These are phyloP conservation scores for Rhynchonycteris naso DNA, from an alignment of 2,797 vertebrate species.

Conservation along the genomic window DNA sequence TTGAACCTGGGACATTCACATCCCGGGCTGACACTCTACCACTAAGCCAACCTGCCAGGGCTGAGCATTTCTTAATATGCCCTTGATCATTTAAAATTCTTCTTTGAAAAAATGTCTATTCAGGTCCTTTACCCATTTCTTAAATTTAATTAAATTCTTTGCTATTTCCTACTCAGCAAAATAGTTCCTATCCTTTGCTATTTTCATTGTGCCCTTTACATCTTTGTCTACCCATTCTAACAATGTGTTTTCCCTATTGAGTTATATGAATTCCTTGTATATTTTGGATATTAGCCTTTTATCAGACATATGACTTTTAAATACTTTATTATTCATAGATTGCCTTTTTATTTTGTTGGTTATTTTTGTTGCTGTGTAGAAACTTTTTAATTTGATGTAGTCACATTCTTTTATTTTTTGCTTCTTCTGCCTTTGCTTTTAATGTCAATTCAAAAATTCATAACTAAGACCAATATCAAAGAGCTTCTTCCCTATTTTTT, in stretches of 20 bases:
- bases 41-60: too few relatives aligned
- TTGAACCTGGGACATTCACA: too few relatives aligned
- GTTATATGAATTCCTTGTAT: not conserved
- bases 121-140: not conserved
- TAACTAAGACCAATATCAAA: not conserved
- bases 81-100: not conserved
- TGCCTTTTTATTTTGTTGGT: not conserved
- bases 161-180: not conserved
- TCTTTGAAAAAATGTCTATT: not conserved
- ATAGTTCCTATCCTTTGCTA: rapidly evolving
- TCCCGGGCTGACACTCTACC: too few relatives aligned
- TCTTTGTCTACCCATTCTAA: not conserved
- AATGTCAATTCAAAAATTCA: not conserved
- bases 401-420: not conserved
- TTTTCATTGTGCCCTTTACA: not conserved
- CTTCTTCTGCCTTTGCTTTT: not conserved
- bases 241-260: not conserved
- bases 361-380: not conserved
- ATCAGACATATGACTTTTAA: not conserved
- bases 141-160: not conserved
- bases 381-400: not conserved
- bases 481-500: not conserved
- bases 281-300: not conserved
- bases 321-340: not conserved
- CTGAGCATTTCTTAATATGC: not conserved